Evolutionary conservation across 1,140 invertebrate species (phyloP).

Genomic region (Maconellicoccus hirsutus): DNA sequence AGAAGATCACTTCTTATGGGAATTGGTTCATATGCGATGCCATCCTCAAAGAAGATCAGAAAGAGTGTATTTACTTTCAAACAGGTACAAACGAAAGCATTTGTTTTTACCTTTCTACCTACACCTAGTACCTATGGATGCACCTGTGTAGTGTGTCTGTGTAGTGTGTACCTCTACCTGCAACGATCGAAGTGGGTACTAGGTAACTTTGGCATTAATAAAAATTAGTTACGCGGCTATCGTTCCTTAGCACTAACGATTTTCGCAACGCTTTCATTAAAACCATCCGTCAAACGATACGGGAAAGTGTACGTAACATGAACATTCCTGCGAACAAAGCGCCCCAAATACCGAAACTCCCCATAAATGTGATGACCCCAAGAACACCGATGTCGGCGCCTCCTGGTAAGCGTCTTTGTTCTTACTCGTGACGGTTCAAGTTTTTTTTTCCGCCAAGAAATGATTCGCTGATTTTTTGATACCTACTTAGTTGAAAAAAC

Average conservation of each 20-base stretch:
- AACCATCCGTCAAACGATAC: slow-evolving; percentile 90
- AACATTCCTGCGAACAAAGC: slow-evolving; percentile 68
- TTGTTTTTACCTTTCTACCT: neutral
- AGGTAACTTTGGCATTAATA: slow-evolving; percentile 15
- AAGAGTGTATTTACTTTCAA: slow-evolving; percentile 92
- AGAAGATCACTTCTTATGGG: slow-evolving; percentile 92
- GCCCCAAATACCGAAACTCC: neutral
- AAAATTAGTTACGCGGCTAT: neutral
- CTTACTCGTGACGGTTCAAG: neutral
- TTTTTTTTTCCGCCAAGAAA: too few species aligned
- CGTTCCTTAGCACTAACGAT: slow-evolving; percentile 65
- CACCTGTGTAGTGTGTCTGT: too few species aligned
- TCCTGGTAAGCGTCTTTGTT: neutral
- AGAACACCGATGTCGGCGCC: neutral
- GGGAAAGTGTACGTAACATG: slow-evolving; percentile 90
- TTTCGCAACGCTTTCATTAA: slow-evolving; percentile 92
- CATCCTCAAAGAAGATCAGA: slow-evolving; percentile 86
- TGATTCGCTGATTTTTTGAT: neutral
- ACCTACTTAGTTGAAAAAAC: neutral
- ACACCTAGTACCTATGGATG: too few species aligned
- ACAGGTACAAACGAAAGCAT: too few species aligned
- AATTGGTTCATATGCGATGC: slow-evolving; percentile 86
- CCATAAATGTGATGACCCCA: neutral
- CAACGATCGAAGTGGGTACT: too few species aligned
- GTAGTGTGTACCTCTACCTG: too few species aligned